Evolutionary conservation across 2,113 vertebrate species (phyloP), one percentile per base, ranked within the genome.

Genomic region (Oxyura jamaicensis): DNA sequence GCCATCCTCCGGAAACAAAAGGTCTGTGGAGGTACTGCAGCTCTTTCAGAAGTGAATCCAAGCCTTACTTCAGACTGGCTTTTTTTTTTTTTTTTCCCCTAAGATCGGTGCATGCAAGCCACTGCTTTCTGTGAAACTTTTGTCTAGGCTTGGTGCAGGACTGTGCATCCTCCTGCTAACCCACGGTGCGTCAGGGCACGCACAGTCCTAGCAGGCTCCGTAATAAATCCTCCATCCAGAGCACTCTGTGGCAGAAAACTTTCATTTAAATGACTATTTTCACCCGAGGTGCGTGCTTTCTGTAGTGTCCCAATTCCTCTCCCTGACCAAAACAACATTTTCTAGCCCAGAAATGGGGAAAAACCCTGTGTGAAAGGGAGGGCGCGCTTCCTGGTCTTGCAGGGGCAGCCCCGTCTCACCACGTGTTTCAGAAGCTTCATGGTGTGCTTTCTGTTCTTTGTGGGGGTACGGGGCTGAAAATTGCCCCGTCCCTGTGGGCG

Each of bases 351-450:
- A 16, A 13, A 7, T 0, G 2, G 11, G 33, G 35, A 9, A 19
- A 42, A 20, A 8, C 13, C 28, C 29, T 6, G 28, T 29, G 10
- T 39, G 62, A 26, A 41, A 18, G 16, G 62, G 36, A 80, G 71
- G 0, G 0, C 33, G 6, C 0, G 1, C 17, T 69, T 48, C 17
- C 48, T 18, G n/a, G 26, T 29, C 62, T 8, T 2, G 1, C 1
- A 10, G 31, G 28, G 31, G 62, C 68, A 2, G 2, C 25, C 72
- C 35, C 12, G 2, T 44, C 67, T 42, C 29, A 0, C 0, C 4
- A 0, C 0, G 2, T 14, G 83, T 72, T 63, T 19, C 13, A 42
- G 8, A 26, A 31, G 35, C 2, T 66, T 35, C 7, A 13, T 18
- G 0, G 0, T 44, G 26, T 33, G n/a, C 31, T 39, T 31, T 33